Evolutionary conservation across 2,797 vertebrate species (phyloP), one percentile per base, ranked within the genome.

Genomic region (Molossus alvarezi): DNA sequence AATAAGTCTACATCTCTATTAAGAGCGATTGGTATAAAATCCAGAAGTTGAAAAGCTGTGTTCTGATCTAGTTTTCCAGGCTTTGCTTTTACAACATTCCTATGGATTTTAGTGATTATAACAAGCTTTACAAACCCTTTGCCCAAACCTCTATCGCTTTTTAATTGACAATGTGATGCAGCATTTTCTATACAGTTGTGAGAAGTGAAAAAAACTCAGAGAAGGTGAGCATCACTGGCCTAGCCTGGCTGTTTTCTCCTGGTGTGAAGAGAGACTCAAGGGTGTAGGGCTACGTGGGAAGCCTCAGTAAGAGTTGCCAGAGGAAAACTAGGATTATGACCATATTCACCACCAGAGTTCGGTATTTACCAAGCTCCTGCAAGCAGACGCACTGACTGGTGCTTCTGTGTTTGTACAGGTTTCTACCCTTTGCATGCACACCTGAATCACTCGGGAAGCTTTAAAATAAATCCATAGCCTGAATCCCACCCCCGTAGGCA

Each of bases 141-240:
- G 37, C 37, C 65, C 80, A 87, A 83, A 95, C 60, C 29, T 82
- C 90, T 83, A 58, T n/a, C 58, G 62, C 37, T 92, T 84, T 91
- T 62, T 41, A 85, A 92, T 55, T 27, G 57, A 57, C 23, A 53
- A n/a, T 17, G 51, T 5, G 67, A 84, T 53, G 82, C 27, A 73
- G 51, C 82, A 90, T 73, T 76, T 95, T 51, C 60, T 65, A 25
- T 1, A 80, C 45, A n/a, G 58, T 15, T 55, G 64, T 20, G 62
- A 73, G 10, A 58, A 45, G n/a, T 64, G 76, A 75, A 65, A 29
- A 45, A 5, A n/a, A 41, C 48, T 55, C 41, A 23, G 64, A 67
- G 87, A 87, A 86, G 11, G 71, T 27, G 14, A 51, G 10, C 58
- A 27, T 51, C 37, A 13, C 53, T 33, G 84, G 53, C 58, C 41